Evolutionary conservation across 2,888 invertebrate genomes (phyloP), one percentile per base, ranked within the genome.

Genomic region (Ceraclea dissimilis): DNA sequence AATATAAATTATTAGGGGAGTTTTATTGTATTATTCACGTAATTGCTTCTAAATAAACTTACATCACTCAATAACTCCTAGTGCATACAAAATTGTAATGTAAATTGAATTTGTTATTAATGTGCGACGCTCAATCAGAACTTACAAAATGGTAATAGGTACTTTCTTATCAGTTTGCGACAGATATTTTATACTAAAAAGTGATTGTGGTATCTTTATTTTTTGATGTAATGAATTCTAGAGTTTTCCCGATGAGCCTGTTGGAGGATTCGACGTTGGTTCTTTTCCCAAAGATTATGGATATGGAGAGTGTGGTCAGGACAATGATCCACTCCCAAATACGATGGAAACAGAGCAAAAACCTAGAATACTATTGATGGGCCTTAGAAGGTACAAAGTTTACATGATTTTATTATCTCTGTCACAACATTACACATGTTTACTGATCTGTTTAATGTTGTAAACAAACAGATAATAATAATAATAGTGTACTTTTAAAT

Each of bases 361-460:
- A 70, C 96, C 97, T 49, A 82, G 94, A 64, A 96, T 97, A 67
- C 78, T 97, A 33, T 75, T 97, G 20, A 96, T 97, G 96, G 97
- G 97, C 2, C 78, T 96, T 16, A 80, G 95, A 70, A 87, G 92
- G 91, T 90, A 34, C 46, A 19, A 20, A 46, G 20, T 46, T 46
- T 18, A 46, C 18, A 5, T 46, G 2, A 13, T 26, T 6, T 26
- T 26, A 26, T n/a, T n/a, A 26, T 26, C 26, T 4, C 10, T 26
- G 10, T 10, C 4, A 26, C 26, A 26, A 26, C 26, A 26, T 26
- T 4, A 10, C 4, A 26, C 10, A 26, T 26, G n/a, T 26, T 26
- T 4, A 26, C 26, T 26, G 26, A 26, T 26, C 4, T 6, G 26
- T n/a, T n/a, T n/a, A n/a, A n/a, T n/a, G n/a, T n/a, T n/a, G n/a